Evolutionary conservation across 2,888 invertebrate species (phyloP).

Genomic region (Pheosia gnoma): DNA sequence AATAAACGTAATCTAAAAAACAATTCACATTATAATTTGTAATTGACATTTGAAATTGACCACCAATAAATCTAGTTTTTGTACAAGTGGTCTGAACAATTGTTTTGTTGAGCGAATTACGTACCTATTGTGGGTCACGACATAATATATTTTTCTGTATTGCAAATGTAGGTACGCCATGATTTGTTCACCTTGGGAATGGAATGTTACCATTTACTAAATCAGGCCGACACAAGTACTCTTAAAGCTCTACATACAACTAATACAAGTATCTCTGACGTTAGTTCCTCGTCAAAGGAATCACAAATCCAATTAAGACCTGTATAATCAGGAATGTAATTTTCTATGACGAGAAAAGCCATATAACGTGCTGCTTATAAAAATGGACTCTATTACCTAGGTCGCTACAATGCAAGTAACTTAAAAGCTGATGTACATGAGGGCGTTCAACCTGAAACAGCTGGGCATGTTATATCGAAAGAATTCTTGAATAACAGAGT

Average conservation of each 20-base stretch:
- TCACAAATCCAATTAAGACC: slow-evolving; percentile 55
- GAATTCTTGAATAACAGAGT: slow-evolving; percentile 18
- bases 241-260: slow-evolving; percentile 23
- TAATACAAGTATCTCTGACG: slow-evolving; percentile 17
- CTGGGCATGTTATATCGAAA: slow-evolving; percentile 19
- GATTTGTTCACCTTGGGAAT: slow-evolving; percentile 71
- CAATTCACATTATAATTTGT: slow-evolving; percentile 25
- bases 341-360: slow-evolving; percentile 45
- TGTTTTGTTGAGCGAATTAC: slow-evolving; percentile 19
- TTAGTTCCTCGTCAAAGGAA: slow-evolving; percentile 30
- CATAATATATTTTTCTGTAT: slow-evolving; percentile 59
- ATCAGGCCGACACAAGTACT: slow-evolving; percentile 36
- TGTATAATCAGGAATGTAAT: slow-evolving; percentile 36
- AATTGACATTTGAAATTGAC: slow-evolving; percentile 29
- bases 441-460: slow-evolving; percentile 34
- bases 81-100: slow-evolving; percentile 13
- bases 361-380: slow-evolving; percentile 32
- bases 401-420: slow-evolving; percentile 25
- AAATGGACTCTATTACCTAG: slow-evolving; percentile 29
- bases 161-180: slow-evolving; percentile 55
- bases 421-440: slow-evolving; percentile 14
- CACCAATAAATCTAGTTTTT: slow-evolving; percentile 30
- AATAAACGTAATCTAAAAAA: slow-evolving; percentile 2
- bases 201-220: slow-evolving; percentile 69
- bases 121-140: slow-evolving; percentile 45